Percentiles rank a stretch among this genome's conserved stretches.
Evolutionary conservation across 2,888 invertebrate genomes (phyloP).

Genomic region (Ametastegia equiseti): DNA sequence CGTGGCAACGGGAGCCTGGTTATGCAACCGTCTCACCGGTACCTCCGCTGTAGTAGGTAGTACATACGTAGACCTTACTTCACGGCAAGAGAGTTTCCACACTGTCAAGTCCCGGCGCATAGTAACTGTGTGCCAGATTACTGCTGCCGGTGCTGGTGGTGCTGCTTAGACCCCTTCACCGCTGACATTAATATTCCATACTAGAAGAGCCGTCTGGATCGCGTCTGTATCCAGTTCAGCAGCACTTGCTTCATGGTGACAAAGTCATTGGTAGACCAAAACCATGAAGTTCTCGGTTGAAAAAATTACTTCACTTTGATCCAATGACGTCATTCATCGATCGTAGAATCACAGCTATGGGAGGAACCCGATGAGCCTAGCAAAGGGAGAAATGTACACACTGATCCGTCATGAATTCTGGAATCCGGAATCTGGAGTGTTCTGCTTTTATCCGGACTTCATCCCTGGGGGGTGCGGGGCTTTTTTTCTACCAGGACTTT

Average conservation of each 20-base stretch:
- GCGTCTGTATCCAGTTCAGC: neutral
- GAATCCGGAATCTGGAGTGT: constrained; percentile 6
- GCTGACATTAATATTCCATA: constrained; percentile 39
- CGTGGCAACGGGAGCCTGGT: constrained; percentile 50
- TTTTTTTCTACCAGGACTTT: constrained; percentile 14
- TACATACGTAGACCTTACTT: neutral
- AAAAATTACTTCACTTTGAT: neutral
- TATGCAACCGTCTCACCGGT: constrained; percentile 37
- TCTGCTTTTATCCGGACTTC: neutral
- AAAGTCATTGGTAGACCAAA: neutral
- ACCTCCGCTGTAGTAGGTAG: neutral
- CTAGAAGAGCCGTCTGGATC: neutral
- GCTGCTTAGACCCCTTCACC: constrained; percentile 28
- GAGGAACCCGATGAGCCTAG: neutral
- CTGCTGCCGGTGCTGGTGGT: neutral
- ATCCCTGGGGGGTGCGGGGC: neutral
- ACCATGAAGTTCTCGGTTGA: neutral
- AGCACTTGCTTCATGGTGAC: constrained; percentile 2
- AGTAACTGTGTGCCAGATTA: constrained; percentile 31
- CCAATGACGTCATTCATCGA: neutral
- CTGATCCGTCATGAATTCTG: neutral
- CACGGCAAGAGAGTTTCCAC: constrained; percentile 15
- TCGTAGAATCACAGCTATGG: neutral
- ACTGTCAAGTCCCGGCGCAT: constrained; percentile 25
- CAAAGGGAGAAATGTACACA: neutral